Base-by-base conservation (phyloP, 2,797 vertebrate genomes). In the Trichosurus vulpecula region DNA sequence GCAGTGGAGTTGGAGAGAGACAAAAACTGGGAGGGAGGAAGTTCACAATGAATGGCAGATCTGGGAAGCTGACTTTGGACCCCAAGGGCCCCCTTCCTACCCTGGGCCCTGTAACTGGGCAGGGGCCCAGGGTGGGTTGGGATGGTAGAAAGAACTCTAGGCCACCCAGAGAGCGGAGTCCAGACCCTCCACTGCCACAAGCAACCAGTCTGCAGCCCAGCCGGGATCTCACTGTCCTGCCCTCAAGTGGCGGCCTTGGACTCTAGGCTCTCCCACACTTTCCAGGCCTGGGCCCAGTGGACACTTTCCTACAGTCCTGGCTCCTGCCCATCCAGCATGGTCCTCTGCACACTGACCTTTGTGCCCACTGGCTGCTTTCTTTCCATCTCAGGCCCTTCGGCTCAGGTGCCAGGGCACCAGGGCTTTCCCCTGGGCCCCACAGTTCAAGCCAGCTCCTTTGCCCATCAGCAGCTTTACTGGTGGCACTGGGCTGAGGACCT, bases 221-320 rank as follows among this genome's bases (percentile, higher is more conserved):
- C 3, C 0, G 2, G 19, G 16, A 41, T 41, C n/a, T 74, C 6
- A 41, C 8, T 0, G 16, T 41, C 19, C 2, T 22, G n/a, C 19
- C 19, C 66, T 41, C 2, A 41, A 4, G 9, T 35, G 31, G 58
- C 9, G 13, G 3, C 31, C 10, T 35, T 4, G 0, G 12, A 31
- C 13, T 29, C 57, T 61, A 5, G 14, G 35, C 35, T n/a, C 35
- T 14, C 61, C 31, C 61, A 12, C 10, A 2, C 61, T 66, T 66
- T 66, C 35, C 14, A 41, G 6, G 8, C 66, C 19, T 41, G 19
- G n/a, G 66, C 19, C 19, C 66, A 74, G 35, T 41, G 6, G 66
- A 16, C n/a, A 41, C 19, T 41, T 74, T 8, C 35, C 10, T 6
- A 16, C 14, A 16, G 5, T n/a, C 14, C 4, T 35, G 58, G 31